Base-by-base conservation (phyloP, 2,888 invertebrate genomes). In the Taphrorychus bicolor region DNA sequence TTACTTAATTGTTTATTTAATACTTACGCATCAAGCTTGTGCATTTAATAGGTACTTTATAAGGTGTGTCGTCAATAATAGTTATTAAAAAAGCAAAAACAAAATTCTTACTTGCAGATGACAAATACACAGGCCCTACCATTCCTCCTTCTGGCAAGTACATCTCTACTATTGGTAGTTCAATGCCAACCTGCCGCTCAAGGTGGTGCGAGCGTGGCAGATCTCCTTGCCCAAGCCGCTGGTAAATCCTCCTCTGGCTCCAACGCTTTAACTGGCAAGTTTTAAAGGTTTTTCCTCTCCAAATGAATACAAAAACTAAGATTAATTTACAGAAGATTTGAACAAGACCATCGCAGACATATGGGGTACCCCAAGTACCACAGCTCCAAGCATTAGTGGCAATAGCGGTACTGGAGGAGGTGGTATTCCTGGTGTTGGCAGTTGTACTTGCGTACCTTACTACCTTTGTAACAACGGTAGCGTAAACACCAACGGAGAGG, bases 371-470 rank as follows among this genome's bases (percentile, higher is more conserved):
- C 51, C 52, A 7, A n/a, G 57, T n/a, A 59, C 59, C 2, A 14
- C 70, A 1, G 57, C 68, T n/a, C 69, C 72, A 5, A 56, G 71
- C 62, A 64, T 76, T 0, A 72, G 72, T 19, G 51, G 51, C n/a
- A 51, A 72, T 17, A 62, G 64, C 3, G 70, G 64, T 1, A 70
- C 69, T 1, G 63, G 51, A 4, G 70, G 71, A 0, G 75, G 74
- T 7, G 75, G 74, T 7, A 72, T 72, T 21, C 73, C 74, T 0
- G 77, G 74, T 4, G 70, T 70, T 1, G 76, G 71, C 5, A 65
- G 70, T 21, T 93, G 92, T 32, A 87, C 88, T 56, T 95, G 95
- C 76, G 93, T 94, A 0, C 88, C 89, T 0, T 92, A 91, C 77
- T 94, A 91, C 77, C 85, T 91, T 5, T 95, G 95, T 75, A 84